Conservation (phyloP, 2,888 invertebrate species). For the Dicycla oo region DNA sequence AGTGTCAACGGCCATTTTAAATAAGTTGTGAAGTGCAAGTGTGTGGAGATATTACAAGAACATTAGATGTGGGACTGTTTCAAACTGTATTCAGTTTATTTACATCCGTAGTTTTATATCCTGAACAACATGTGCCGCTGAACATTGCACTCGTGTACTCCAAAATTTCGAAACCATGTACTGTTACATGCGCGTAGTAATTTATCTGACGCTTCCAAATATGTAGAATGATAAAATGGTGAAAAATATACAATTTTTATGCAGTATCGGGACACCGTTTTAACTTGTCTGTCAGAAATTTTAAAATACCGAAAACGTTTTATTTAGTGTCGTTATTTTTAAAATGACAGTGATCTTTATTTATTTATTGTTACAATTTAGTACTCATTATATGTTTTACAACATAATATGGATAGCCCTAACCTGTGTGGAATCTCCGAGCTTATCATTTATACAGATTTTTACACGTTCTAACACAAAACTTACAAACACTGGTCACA, state of each 20-base stretch:
- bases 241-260: slow-evolving; percentile 23
- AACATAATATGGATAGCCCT: neutral
- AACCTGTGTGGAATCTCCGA: neutral
- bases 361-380: neutral
- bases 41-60: neutral
- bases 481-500: neutral
- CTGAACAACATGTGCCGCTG: slow-evolving; percentile 3
- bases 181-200: slow-evolving; percentile 4
- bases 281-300: neutral
- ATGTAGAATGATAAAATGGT: slow-evolving; percentile 36
- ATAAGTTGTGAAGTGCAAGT: neutral
- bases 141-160: slow-evolving; percentile 9
- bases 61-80: neutral
- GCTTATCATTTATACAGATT: neutral
- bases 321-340: neutral
- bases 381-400: neutral
- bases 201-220: slow-evolving; percentile 35
- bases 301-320: neutral
- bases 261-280: neutral
- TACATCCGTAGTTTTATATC: neutral
- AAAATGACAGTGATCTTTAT: neutral
- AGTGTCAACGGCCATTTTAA: neutral
- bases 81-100: neutral
- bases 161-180: slow-evolving; percentile 37
- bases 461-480: neutral